phyloP scores from a whole-genome alignment of 2,888 invertebrate genomes.

The Linnaemya tessellans region DNA sequence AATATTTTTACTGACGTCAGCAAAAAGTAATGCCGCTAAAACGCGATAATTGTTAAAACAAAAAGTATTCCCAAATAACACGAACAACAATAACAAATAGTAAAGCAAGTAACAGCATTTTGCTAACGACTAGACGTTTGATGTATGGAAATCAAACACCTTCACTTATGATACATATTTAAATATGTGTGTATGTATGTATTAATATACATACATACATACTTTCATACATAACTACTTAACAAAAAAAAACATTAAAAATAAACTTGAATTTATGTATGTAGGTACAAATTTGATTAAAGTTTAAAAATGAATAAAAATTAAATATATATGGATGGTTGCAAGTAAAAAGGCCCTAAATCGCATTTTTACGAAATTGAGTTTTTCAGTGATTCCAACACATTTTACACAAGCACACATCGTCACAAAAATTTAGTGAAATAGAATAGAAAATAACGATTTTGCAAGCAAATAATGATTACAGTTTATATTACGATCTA shows the following conservation, averaged over 20 bases:
- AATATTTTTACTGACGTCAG: slow-evolving; percentile 64
- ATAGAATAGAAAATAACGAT: too few species aligned
- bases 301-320: too few species aligned
- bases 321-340: too few species aligned
- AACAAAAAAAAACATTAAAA: not conserved
- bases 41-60: slow-evolving; percentile 43
- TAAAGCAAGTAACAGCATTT: slow-evolving; percentile 26
- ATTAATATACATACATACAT: not conserved
- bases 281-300: not conserved
- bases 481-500: too few species aligned
- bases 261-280: not conserved
- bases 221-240: too few species aligned
- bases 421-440: too few species aligned
- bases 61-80: slow-evolving; percentile 36
- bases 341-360: too few species aligned
- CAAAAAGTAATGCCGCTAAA: slow-evolving; percentile 50
- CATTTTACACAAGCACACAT: too few species aligned
- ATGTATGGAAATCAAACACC: slow-evolving; percentile 55
- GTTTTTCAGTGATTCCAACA: too few species aligned
- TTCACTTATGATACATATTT: slow-evolving; percentile 17
- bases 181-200: not conserved
- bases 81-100: slow-evolving; percentile 25
- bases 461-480: too few species aligned
- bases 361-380: too few species aligned
- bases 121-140: slow-evolving; percentile 44